Percentiles rank a stretch among this genome's conserved stretches.
phyloP scores from a whole-genome alignment of 2,797 vertebrate species.

The Epinephelus malabaricus region DNA sequence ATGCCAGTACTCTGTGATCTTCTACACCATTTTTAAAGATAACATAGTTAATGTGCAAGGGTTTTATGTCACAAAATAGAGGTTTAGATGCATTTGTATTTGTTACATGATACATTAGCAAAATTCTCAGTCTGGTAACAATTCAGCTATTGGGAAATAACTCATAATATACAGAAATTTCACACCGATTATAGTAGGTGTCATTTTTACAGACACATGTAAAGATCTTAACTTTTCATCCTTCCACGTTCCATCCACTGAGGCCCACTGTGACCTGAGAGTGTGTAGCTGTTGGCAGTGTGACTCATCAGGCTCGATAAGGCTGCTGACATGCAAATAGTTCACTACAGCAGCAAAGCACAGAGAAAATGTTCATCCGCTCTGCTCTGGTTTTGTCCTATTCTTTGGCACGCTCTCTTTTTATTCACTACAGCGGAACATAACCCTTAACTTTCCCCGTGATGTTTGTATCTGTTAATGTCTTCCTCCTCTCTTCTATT shows the following conservation, averaged over 20 bases:
- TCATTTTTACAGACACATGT: background rate
- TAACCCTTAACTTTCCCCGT: background rate
- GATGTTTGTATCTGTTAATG: background rate
- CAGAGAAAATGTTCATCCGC: constrained; percentile 11
- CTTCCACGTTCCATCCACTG: background rate
- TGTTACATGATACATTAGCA: background rate
- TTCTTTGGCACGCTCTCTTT: constrained; percentile 1
- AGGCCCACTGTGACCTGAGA: background rate
- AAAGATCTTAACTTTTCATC: background rate
- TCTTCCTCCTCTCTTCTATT: constrained; percentile 18
- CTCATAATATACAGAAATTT: background rate
- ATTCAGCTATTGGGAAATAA: background rate
- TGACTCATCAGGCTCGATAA: constrained; percentile 68
- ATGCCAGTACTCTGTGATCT: background rate
- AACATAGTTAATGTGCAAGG: background rate
- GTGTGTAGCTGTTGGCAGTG: constrained; percentile 35
- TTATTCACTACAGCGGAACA: background rate
- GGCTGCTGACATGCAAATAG: constrained; percentile 74
- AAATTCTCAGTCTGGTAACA: background rate
- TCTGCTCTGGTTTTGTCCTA: constrained; percentile 12
- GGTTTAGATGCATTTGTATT: background rate
- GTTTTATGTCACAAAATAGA: background rate
- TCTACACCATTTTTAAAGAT: background rate
- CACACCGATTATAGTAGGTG: background rate
- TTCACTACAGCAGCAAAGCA: constrained; percentile 17